These are phyloP conservation scores for Acanthiza pusilla DNA, from an alignment of 2,797 vertebrate genomes.

Conservation along the genomic window DNA sequence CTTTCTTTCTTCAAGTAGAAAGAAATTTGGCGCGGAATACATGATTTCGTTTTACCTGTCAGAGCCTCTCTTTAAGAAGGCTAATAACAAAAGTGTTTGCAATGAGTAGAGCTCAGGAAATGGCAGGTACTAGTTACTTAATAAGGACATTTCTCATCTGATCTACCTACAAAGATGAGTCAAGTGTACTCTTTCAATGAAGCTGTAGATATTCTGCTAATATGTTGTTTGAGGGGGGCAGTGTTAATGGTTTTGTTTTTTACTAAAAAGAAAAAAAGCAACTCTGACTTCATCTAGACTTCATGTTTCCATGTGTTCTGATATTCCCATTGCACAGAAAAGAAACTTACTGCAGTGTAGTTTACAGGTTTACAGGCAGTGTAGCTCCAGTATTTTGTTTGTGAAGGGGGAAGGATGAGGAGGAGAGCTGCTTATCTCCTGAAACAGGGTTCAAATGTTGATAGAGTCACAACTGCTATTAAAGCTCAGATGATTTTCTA, in stretches of 20 bases:
- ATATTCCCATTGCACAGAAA: neutral
- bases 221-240: fast-evolving
- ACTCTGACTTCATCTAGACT: neutral
- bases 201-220: neutral
- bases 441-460: neutral
- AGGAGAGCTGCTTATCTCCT: neutral
- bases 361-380: neutral
- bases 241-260: fast-evolving
- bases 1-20: neutral
- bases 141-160: neutral
- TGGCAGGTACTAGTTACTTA: neutral
- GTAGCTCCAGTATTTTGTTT: neutral
- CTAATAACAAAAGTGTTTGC: neutral
- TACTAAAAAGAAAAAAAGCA: neutral
- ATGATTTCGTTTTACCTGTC: neutral
- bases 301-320: neutral
- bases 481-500: neutral
- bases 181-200: neutral
- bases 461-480: neutral
- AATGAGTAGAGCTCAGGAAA: neutral
- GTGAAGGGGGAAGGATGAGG: neutral
- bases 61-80: neutral
- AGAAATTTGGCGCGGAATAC: neutral
- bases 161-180: neutral
- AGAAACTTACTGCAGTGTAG: neutral